A percentile compares a stretch with the other conserved stretches of the same genome.
Conservation (phyloP, 2,797 vertebrate species). For the Myripristis jacobus region DNA sequence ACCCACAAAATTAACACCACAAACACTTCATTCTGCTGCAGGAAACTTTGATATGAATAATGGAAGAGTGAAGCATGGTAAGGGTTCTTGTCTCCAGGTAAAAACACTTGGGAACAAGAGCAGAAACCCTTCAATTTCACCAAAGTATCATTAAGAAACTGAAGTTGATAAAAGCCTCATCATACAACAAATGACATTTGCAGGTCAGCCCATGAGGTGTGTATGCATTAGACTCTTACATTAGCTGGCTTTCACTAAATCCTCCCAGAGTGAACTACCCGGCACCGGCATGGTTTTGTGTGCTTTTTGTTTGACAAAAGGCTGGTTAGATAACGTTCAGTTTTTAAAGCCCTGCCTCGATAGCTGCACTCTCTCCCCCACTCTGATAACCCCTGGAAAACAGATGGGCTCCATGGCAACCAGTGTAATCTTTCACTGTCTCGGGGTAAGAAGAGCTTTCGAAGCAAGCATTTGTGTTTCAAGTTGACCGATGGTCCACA, state of each 20-base stretch:
- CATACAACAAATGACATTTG: constrained; percentile 23
- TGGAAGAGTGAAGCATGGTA: too few relatives aligned
- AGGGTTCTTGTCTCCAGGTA: background rate
- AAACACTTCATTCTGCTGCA: too few relatives aligned
- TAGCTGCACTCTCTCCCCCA: background rate
- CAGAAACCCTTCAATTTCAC: constrained; percentile 33
- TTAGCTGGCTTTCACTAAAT: constrained; percentile 15
- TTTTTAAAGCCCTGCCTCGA: constrained; percentile 7
- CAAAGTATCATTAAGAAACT: constrained; percentile 15
- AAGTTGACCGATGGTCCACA: constrained; percentile 36
- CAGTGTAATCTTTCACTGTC: constrained; percentile 45
- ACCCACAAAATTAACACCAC: too few relatives aligned
- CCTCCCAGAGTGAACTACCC: background rate
- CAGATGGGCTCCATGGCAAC: constrained; percentile 69
- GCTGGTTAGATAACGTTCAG: constrained; percentile 42
- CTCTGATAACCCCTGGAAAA: constrained; percentile 48
- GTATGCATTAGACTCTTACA: constrained; percentile 13
- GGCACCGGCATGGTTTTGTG: constrained; percentile 13
- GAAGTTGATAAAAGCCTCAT: constrained; percentile 24
- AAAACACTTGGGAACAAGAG: background rate
- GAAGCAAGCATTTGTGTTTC: constrained; percentile 33
- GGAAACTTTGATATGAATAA: too few relatives aligned
- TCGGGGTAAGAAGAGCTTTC: constrained; percentile 23
- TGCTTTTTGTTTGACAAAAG: constrained; percentile 21
- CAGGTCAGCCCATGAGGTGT: constrained; percentile 23